Evolutionary conservation across 2,888 invertebrate species (phyloP).

Genomic region (Brenthis ino): DNA sequence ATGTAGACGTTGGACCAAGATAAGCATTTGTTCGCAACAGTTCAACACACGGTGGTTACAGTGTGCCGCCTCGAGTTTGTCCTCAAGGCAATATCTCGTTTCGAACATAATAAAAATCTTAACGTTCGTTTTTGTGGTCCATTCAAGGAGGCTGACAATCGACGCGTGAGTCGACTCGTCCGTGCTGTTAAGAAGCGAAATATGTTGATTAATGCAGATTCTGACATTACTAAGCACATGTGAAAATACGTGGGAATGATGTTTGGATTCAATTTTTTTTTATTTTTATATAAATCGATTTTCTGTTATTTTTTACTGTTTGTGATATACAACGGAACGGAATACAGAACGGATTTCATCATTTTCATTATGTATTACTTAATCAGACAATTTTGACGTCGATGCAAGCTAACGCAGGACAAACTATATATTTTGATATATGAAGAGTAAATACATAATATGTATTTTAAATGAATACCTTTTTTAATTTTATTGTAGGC

Average conservation of each 20-base stretch:
- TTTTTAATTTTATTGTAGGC: too few species aligned
- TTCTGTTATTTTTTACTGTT: too few species aligned
- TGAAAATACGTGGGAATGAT: slow-evolving; percentile 11
- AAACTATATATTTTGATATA: too few species aligned
- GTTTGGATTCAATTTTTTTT: too few species aligned
- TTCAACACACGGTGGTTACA: slow-evolving; percentile 54
- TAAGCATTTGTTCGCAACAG: slow-evolving; percentile 47
- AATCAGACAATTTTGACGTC: too few species aligned
- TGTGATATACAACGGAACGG: too few species aligned
- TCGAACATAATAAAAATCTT: slow-evolving; percentile 70
- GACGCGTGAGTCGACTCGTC: slow-evolving; percentile 36
- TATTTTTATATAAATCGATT: too few species aligned
- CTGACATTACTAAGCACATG: slow-evolving; percentile 18
- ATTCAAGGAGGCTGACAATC: slow-evolving; percentile 65
- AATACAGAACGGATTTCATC: too few species aligned
- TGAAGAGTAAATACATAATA: too few species aligned
- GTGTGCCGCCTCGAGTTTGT: slow-evolving; percentile 60
- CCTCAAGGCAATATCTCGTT: slow-evolving; percentile 73
- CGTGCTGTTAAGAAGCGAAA: slow-evolving; percentile 8
- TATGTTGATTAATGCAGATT: slow-evolving; percentile 26
- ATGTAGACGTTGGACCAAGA: slow-evolving; percentile 24
- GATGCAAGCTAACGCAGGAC: too few species aligned
- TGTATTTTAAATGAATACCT: too few species aligned
- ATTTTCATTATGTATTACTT: too few species aligned
- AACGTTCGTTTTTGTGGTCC: slow-evolving; percentile 70